Evolutionary conservation across 2,113 vertebrate species (phyloP).

Genomic region (Oostethus manadensis): DNA sequence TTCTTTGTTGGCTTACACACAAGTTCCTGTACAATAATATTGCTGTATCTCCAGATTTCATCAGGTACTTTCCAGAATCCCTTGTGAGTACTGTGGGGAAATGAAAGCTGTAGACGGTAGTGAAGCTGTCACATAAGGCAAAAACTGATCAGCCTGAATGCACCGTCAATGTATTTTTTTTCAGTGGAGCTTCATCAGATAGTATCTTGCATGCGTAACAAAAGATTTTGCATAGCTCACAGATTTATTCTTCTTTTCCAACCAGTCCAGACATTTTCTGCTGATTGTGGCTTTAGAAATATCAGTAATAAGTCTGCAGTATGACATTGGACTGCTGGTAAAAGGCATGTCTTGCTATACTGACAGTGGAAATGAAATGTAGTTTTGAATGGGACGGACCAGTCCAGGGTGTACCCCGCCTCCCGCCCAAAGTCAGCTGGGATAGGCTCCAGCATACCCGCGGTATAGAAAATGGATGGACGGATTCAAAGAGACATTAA

Average conservation of each 20-base stretch:
- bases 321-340: conserved; percentile 7
- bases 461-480: no score
- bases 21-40: not conserved
- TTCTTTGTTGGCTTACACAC: no score
- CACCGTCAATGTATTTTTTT: conserved; percentile 2
- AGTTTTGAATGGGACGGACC: not conserved
- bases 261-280: conserved; percentile 22
- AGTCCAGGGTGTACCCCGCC: no score
- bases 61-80: no score
- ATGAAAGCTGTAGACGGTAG: not conserved
- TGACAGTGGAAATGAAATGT: not conserved
- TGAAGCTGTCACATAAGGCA: no score
- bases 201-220: conserved; percentile 19
- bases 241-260: conserved; percentile 27
- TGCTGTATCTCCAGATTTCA: conserved; percentile 10
- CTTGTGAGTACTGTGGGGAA: not conserved
- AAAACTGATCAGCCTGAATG: conserved; percentile 18
- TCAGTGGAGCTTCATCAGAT: conserved; percentile 23
- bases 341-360: not conserved
- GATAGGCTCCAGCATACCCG: no score
- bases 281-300: conserved; percentile 17
- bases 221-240: conserved; percentile 33
- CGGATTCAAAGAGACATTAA: not conserved
- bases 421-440: no score
- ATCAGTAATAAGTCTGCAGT: conserved; percentile 3